Conservation (phyloP, 2,797 vertebrate genomes). For the Lateolabrax maculatus region DNA sequence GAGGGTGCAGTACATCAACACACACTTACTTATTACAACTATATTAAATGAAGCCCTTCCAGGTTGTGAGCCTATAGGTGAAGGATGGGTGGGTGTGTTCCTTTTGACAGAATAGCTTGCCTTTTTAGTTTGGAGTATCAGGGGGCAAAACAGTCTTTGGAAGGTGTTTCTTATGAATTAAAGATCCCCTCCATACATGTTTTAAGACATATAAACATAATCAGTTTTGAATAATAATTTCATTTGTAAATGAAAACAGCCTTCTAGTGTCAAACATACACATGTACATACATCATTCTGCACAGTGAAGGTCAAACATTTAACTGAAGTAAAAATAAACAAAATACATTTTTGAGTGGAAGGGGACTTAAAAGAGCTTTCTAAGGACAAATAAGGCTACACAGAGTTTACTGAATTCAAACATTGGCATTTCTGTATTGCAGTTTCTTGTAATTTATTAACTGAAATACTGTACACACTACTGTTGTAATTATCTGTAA, state of each 20-base stretch:
- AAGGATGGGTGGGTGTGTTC: neutral
- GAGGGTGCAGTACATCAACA: neutral
- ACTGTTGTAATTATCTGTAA: neutral
- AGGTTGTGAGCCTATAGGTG: neutral
- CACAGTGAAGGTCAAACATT: conserved; percentile 17
- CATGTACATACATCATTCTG: neutral
- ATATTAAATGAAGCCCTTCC: neutral
- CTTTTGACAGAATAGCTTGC: too few species aligned
- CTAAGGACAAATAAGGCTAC: neutral
- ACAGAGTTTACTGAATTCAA: neutral
- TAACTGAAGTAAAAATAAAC: conserved; percentile 4
- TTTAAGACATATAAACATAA: neutral
- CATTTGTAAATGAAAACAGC: too few species aligned
- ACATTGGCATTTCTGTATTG: neutral
- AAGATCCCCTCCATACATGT: neutral
- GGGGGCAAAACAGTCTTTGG: neutral
- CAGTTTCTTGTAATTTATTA: neutral
- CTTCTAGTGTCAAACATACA: neutral
- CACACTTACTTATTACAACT: neutral
- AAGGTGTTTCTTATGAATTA: neutral
- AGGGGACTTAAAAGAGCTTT: neutral
- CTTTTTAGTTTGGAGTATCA: neutral
- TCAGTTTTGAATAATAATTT: neutral
- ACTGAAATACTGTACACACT: neutral
- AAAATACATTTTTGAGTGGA: conserved; percentile 1